Percentiles rank a stretch among this genome's conserved stretches.
phyloP scores from a whole-genome alignment of 2,888 invertebrate species.

The Ormyrus labotus region DNA sequence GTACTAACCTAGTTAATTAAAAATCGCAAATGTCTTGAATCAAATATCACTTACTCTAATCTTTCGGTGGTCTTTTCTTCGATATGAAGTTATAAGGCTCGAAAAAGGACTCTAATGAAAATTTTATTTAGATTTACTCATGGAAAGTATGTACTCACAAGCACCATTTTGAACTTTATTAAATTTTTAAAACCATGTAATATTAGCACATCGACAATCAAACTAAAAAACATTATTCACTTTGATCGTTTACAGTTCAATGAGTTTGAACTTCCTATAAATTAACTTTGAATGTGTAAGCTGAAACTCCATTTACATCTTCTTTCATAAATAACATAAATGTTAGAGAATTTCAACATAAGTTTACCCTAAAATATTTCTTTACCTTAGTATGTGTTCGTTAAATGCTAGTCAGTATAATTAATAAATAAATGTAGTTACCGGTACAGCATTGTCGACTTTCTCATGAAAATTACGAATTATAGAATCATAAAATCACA shows the following conservation, averaged over 20 bases:
- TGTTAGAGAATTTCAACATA: slow-evolving; percentile 1
- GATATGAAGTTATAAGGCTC: slow-evolving; percentile 33
- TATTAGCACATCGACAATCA: slow-evolving; percentile 16
- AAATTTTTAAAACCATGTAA: slow-evolving; percentile 28
- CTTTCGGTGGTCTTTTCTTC: slow-evolving; percentile 63
- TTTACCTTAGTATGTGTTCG: slow-evolving; percentile 23
- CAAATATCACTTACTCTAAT: slow-evolving; percentile 74
- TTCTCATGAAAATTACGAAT: too few relatives aligned
- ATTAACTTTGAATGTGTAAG: slow-evolving; percentile 34
- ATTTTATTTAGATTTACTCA: slow-evolving; percentile 23
- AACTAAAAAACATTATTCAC: slow-evolving; percentile 29
- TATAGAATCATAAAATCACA: too few relatives aligned
- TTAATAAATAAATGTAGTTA: not conserved
- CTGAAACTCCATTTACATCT: slow-evolving; percentile 17
- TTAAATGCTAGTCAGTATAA: slow-evolving; percentile 23
- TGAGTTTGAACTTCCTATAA: slow-evolving; percentile 16
- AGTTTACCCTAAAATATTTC: slow-evolving; percentile 30
- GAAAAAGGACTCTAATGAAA: slow-evolving; percentile 37
- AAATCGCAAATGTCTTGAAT: slow-evolving; percentile 52
- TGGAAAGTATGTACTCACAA: slow-evolving; percentile 29
- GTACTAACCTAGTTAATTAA: slow-evolving; percentile 63
- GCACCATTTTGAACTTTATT: slow-evolving; percentile 37
- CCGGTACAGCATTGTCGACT: too few relatives aligned
- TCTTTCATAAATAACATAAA: slow-evolving; percentile 22
- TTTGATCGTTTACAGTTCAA: slow-evolving; percentile 18